Evolutionary conservation across 2,797 vertebrate species (phyloP).

Genomic region (Gallirallus australis): DNA sequence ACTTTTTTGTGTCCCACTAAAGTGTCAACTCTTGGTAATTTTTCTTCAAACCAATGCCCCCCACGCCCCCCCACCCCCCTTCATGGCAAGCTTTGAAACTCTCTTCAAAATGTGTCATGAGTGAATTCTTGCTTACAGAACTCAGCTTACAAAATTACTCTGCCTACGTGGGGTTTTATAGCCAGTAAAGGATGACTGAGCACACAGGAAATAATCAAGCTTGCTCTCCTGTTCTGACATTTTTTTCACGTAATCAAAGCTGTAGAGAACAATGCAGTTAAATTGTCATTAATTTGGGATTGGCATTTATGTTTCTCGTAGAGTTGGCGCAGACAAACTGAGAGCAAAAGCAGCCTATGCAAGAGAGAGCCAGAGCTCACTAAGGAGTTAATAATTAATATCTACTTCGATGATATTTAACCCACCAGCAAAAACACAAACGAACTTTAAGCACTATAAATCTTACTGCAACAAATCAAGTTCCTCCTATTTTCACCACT

Average conservation of each 20-base stretch:
- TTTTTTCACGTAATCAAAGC: constrained; percentile 8
- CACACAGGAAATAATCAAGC: neutral
- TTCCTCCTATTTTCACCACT: neutral
- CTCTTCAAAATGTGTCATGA: neutral
- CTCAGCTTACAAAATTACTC: neutral
- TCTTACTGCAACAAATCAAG: neutral
- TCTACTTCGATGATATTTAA: constrained; percentile 6
- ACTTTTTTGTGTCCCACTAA: neutral
- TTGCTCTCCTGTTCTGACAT: neutral
- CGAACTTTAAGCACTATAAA: neutral
- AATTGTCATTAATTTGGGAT: neutral
- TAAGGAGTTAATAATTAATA: constrained; percentile 39
- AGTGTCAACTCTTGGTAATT: neutral
- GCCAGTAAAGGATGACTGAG: neutral
- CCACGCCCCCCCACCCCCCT: neutral
- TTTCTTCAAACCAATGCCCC: neutral
- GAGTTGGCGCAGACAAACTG: constrained; percentile 15
- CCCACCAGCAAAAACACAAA: constrained; percentile 20
- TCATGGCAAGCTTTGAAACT: neutral
- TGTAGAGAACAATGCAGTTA: neutral
- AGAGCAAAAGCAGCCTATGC: constrained; percentile 14
- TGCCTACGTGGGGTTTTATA: neutral
- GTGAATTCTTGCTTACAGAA: neutral
- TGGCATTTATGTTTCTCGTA: constrained; percentile 1
- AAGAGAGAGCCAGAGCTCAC: constrained; percentile 10